A percentile compares a stretch with the other conserved stretches of the same genome.
Evolutionary conservation across 2,797 vertebrate species (phyloP).

Genomic region (Brachymystax lenok): DNA sequence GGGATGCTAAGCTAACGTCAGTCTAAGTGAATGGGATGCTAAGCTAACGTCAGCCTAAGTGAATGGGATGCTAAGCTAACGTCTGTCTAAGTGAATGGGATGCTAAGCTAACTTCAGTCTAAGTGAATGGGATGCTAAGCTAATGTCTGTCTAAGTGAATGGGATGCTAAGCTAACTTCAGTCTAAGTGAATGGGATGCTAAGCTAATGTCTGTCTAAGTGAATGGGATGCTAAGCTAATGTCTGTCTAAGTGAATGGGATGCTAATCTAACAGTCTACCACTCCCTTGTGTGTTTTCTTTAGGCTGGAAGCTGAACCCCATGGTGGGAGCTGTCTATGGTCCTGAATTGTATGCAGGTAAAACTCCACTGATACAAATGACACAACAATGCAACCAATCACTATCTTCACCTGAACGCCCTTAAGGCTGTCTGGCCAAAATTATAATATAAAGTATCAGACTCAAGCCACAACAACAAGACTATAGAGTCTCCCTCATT

Average conservation of each 20-base stretch:
- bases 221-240: neutral
- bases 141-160: neutral
- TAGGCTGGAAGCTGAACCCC: slow-evolving; percentile 92
- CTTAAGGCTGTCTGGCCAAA: slow-evolving; percentile 13
- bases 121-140: neutral
- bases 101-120: too few relatives aligned
- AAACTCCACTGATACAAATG: slow-evolving; percentile 14
- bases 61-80: too few relatives aligned
- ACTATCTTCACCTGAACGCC: neutral
- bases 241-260: neutral
- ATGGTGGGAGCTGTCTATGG: slow-evolving; percentile 88
- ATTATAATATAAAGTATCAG: neutral
- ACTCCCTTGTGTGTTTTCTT: slow-evolving; percentile 26
- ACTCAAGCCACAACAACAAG: too few relatives aligned
- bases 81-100: too few relatives aligned
- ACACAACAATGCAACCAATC: neutral
- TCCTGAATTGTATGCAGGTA: slow-evolving; percentile 93
- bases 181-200: neutral
- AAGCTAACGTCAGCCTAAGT: too few relatives aligned
- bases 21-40: too few relatives aligned
- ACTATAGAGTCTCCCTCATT: too few relatives aligned
- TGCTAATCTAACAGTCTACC: slow-evolving; percentile 18
- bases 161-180: neutral
- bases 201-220: neutral
- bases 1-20: too few relatives aligned